A percentile compares a stretch with the other conserved stretches of the same genome.
Evolutionary conservation across 2,888 invertebrate genomes (phyloP).

Genomic region (Anthophora plumipes): DNA sequence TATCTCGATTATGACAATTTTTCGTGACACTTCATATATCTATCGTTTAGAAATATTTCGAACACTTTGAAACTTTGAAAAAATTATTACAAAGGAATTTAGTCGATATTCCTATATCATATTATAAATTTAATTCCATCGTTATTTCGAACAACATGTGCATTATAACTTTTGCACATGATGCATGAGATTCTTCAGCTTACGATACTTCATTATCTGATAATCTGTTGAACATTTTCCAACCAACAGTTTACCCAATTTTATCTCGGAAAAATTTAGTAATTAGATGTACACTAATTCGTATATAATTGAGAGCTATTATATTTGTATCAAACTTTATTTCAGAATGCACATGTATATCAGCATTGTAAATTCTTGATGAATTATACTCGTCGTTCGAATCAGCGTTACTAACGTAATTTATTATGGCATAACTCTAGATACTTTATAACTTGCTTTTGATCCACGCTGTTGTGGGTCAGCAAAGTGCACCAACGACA

Average conservation of each 20-base stretch:
- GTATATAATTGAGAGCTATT: neutral
- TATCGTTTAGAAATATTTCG: neutral
- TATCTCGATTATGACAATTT: too few species aligned
- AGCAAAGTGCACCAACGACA: slow-evolving; percentile 7
- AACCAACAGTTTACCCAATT: neutral
- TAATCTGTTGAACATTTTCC: neutral
- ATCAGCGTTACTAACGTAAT: neutral
- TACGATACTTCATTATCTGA: neutral
- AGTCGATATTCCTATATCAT: neutral
- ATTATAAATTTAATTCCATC: neutral
- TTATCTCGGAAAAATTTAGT: neutral
- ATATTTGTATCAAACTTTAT: neutral
- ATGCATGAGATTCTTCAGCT: neutral
- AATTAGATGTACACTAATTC: neutral
- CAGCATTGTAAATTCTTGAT: too few species aligned
- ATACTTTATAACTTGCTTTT: slow-evolving; percentile 5
- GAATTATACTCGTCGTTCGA: neutral
- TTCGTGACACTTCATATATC: too few species aligned
- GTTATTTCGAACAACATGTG: neutral
- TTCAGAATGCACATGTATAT: neutral
- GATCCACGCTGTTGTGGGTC: neutral
- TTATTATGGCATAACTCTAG: slow-evolving; percentile 4
- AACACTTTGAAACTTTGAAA: too few species aligned
- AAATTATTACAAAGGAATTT: neutral
- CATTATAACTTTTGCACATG: neutral